phyloP scores from a whole-genome alignment of 2,888 invertebrate genomes.

The Teleogryllus oceanicus region DNA sequence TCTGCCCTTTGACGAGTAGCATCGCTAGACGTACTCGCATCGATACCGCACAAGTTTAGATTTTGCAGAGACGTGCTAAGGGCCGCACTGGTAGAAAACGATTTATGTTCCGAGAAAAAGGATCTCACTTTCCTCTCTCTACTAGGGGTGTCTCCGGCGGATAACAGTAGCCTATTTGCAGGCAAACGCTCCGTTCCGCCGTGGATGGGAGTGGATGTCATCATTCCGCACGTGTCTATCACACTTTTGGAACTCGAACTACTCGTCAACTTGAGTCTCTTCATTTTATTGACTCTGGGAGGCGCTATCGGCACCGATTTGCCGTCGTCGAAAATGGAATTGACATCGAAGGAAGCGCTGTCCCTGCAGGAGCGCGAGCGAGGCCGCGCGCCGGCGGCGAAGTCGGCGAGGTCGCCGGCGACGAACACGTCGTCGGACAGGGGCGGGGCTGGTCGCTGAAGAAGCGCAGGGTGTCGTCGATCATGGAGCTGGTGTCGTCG shows the following conservation, averaged over 20 bases:
- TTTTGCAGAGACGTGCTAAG: neutral
- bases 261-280: neutral
- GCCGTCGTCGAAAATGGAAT: constrained; percentile 12
- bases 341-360: too few relatives aligned
- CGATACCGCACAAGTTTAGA: neutral
- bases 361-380: too few relatives aligned
- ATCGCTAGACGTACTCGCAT: neutral
- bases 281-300: neutral
- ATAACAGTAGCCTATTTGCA: neutral
- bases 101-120: neutral
- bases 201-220: too few relatives aligned
- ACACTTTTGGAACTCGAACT: neutral
- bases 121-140: neutral
- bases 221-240: neutral
- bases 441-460: neutral
- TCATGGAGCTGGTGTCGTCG: neutral
- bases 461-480: too few relatives aligned
- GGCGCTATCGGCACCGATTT: neutral
- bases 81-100: neutral
- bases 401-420: neutral
- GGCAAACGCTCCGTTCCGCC: neutral
- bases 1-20: neutral
- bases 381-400: neutral
- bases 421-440: neutral
- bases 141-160: neutral